Base-by-base conservation (phyloP, 2,113 vertebrate species). In the Strix aluco region DNA sequence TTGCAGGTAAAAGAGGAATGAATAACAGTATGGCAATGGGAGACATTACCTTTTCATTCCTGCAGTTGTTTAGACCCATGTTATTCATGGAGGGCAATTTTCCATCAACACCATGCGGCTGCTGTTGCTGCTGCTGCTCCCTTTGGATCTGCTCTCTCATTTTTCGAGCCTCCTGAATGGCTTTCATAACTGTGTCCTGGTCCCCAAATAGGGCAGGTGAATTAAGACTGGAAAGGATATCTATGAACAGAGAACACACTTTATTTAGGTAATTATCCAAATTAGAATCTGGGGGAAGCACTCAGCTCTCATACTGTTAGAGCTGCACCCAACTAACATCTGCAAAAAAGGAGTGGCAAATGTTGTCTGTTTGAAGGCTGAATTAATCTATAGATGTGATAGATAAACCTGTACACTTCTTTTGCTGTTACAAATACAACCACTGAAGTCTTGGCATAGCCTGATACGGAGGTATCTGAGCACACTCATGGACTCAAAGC, bases 131-230 rank as follows among this genome's bases (percentile, higher is more conserved):
- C 95, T 99, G 98, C 97, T 99, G 99, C 95, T 98, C 97, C 88
- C 98, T 98, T 97, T 99, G 99, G 97, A 99, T 99, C 98, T 99
- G 99, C 97, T 99, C 99, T 98, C 99, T 98, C 99, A 99, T 99
- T 97, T 99, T 99, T 88, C 99, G 98, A 82, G 99, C 99, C 97
- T 99, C 99, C 97, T 99, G 99, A 97, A 99, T 99, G 96, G 99
- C 99, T 98, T 99, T 99, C 99, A 99, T 99, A 97, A 99, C 99
- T 46, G 99, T 99, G 84, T 99, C 99, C 99, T 99, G 99, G 98
- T 99, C 99, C 97, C 99, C 99, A 79, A 99, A 99, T 73, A 99
- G 97, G 86, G 99, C 99, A 49, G 99, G 99, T 75, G 99, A 99
- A 98, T 99, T 99, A 98, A 99, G 98, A 98, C 99, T 99, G 97